Percentiles rank a stretch among this genome's conserved stretches.
phyloP scores from a whole-genome alignment of 2,113 vertebrate species.

The Solea senegalensis region DNA sequence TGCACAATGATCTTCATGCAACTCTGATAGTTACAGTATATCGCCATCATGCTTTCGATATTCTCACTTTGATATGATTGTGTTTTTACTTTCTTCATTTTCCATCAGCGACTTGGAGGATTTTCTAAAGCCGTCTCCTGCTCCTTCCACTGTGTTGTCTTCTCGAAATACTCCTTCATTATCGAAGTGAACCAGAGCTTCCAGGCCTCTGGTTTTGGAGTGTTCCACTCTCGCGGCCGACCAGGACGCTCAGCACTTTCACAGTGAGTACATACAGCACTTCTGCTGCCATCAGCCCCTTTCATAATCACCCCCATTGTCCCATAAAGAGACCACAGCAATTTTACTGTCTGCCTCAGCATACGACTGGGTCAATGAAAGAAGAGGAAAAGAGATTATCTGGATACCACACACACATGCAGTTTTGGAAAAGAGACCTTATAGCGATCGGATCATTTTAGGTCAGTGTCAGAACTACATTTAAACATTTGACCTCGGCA shows the following conservation, averaged over 20 bases:
- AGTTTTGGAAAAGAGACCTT: slow-evolving; percentile 1
- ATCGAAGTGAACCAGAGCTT: slow-evolving; percentile 50
- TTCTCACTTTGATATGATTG: too few relatives aligned
- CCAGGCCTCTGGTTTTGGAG: slow-evolving; percentile 30
- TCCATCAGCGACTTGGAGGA: background rate
- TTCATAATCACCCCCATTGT: slow-evolving; percentile 70
- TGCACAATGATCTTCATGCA: too few relatives aligned
- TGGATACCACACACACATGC: slow-evolving; percentile 31
- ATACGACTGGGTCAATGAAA: slow-evolving; percentile 52
- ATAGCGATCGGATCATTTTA: background rate
- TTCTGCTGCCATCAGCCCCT: slow-evolving; percentile 74
- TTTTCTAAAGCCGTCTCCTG: slow-evolving; percentile 6
- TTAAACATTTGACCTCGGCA: background rate
- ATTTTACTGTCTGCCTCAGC: slow-evolving; percentile 61
- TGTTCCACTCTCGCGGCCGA: slow-evolving; percentile 26
- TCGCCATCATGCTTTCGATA: too few relatives aligned
- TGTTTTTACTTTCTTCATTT: background rate
- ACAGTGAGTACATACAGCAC: slow-evolving; percentile 64
- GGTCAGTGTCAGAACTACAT: background rate
- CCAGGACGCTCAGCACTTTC: slow-evolving; percentile 53
- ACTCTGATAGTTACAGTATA: too few relatives aligned
- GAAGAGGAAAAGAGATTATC: slow-evolving; percentile 37
- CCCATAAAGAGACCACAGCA: slow-evolving; percentile 55
- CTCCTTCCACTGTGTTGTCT: slow-evolving; percentile 7
- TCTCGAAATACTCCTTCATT: slow-evolving; percentile 43